Base-by-base conservation (phyloP, 64 coral and sea anemone species). In the Pocillopora verrucosa region DNA sequence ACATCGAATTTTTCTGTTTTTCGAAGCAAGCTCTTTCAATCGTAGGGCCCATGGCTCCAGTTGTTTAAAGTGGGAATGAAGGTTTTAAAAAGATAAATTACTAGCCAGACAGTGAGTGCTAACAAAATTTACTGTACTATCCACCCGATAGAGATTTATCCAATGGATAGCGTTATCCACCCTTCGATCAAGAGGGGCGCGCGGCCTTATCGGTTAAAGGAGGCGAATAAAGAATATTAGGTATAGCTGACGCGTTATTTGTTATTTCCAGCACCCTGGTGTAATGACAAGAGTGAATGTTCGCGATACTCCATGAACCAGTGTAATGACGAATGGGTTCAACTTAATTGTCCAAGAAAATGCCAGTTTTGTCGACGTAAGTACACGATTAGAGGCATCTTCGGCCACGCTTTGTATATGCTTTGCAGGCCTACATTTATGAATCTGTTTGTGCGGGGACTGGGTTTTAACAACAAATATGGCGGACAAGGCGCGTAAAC, bases 361-460 rank as follows among this genome's bases (percentile, higher is more conserved):
- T 97, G 95, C 74, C 89, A 94, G 70, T 83, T 88, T 37, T 97
- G 95, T 34, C 79, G 95, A 57, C 95, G 95, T 97, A 91, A 97
- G 95, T 97, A 90, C 19, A 56, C 57, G 22, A 16, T 30, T 30
- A 30, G 0, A 30, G 30, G 0, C 15, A 35, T 51, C 34, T 60
- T 67, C 0, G 14, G 9, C 45, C 16, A 56, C 1, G 22, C 15
- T 56, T 10, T 65, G 26, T 79, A 56, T 68, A 30, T 14, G 63
- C 76, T 41, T 38, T 89, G 63, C 87, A 38, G 78, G 38, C 87
- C 60, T 89, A 11, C 41, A 51, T 64, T 11, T 9, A 14, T 7
- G 3, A 1, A 65, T 22, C 16, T 26, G 11, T 70, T 9, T 72
- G 36, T 1, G 41, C 14, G 37, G 80, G 16, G 35, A 13, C 82